Evolutionary conservation across 2,113 vertebrate genomes (phyloP).

Genomic region (Phasianus colchicus): DNA sequence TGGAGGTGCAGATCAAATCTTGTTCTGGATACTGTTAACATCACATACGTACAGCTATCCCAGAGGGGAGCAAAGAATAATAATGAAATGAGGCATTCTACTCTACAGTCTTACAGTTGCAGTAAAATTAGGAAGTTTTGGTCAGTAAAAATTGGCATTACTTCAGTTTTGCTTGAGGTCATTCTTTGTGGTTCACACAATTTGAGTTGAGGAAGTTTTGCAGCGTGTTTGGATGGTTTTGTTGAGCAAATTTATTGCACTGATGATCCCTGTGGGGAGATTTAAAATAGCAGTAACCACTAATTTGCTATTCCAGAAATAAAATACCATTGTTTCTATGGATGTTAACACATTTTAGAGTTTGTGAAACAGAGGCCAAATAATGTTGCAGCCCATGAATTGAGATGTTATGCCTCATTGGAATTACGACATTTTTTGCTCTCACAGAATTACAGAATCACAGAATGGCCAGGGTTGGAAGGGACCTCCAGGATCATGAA

Average conservation of each 20-base stretch:
- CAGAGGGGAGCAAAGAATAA: neutral
- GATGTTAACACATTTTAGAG: neutral
- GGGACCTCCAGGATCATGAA: too few species aligned
- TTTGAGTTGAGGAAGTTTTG: neutral
- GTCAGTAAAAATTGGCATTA: neutral
- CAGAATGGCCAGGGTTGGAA: too few species aligned
- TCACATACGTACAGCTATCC: neutral
- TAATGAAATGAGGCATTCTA: neutral
- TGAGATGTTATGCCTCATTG: neutral
- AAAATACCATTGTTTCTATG: neutral
- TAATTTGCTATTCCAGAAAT: neutral
- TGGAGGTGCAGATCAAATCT: neutral
- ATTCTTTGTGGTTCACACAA: neutral
- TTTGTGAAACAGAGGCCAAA: neutral
- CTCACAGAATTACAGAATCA: neutral
- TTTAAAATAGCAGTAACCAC: neutral
- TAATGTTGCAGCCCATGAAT: neutral
- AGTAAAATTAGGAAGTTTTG: neutral
- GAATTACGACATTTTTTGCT: neutral
- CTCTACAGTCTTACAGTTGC: neutral
- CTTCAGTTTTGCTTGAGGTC: neutral
- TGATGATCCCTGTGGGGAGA: neutral
- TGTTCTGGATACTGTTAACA: neutral
- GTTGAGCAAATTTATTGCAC: neutral
- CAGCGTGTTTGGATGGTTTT: neutral